Percentiles rank a stretch among this genome's conserved stretches.
Conservation (phyloP, 2,113 vertebrate species). For the Psammodynastes pulverulentus region DNA sequence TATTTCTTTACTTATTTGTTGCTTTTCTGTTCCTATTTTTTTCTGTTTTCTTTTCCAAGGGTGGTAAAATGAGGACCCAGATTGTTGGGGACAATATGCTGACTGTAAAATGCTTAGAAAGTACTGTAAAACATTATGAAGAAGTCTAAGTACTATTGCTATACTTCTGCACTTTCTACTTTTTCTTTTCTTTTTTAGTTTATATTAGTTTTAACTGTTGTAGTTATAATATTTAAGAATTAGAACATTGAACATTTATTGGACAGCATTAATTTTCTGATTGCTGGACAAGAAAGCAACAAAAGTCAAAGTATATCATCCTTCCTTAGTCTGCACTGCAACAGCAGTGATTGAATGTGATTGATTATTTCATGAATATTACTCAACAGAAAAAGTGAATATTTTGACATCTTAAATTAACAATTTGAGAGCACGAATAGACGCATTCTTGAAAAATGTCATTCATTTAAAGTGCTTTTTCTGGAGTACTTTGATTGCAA, state of each 20-base stretch:
- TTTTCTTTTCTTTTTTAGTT: not conserved
- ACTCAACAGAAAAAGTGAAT: not conserved
- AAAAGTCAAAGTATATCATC: constrained; percentile 67
- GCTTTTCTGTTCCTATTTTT: not conserved
- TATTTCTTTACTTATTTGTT: not conserved
- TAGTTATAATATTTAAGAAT: not conserved
- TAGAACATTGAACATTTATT: not conserved
- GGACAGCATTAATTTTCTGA: too few species aligned
- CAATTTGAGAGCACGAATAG: not conserved
- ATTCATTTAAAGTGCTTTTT: not conserved
- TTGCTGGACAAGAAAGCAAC: not conserved
- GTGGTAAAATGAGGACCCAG: too few species aligned
- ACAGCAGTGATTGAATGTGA: not conserved
- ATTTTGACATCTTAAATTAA: not conserved
- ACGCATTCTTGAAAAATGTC: not conserved
- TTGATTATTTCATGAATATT: not conserved
- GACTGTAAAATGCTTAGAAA: too few species aligned
- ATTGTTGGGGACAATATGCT: too few species aligned
- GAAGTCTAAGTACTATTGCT: too few species aligned
- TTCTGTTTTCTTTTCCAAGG: not conserved
- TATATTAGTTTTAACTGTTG: not conserved
- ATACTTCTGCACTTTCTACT: not conserved
- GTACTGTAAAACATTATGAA: too few species aligned
- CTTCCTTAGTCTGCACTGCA: constrained; percentile 67
- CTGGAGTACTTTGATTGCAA: not conserved